Evolutionary conservation across 2,888 invertebrate genomes (phyloP), one percentile per base, ranked within the genome.

Genomic region (Ochropleura leucogaster): DNA sequence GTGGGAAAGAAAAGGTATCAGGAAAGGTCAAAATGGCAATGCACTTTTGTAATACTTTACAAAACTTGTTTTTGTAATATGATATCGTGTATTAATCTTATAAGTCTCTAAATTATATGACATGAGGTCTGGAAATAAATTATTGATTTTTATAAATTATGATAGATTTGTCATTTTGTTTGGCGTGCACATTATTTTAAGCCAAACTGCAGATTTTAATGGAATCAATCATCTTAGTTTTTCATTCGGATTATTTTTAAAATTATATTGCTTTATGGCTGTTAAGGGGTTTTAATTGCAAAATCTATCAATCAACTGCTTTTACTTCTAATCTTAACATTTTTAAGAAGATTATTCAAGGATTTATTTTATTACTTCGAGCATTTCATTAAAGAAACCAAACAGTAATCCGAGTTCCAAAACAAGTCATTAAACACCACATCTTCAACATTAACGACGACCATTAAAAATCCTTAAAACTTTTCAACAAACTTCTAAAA

Each of bases 1-100:
- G 51, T 60, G 65, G 53, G 49, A 65, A 79, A 55, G 85, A 89
- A 91, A 89, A 86, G 85, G 85, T 16, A 51, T 60, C 57, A 14
- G 40, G 57, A 69, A 75, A 82, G 73, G 74, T 82, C 68, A 66
- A 82, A 75, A 71, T 62, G 73, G 70, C 79, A 83, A 83, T 72
- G 87, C 81, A 84, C 85, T 75, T 75, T 82, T 72, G 46, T 72
- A 40, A 66, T 77, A 69, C 68, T 80, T 72, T 53, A 83, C 18
- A 46, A 83, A 85, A 81, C 81, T 9, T 49, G 83, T 85, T 85
- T 75, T 44, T 62, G 63, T 72, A 81, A 84, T 79, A 63, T 64
- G 20, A 63, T 73, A 63, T 65, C 16, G 20, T 64, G 53, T 70
- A 66, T 74, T 77, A 72, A 79, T 85, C 79, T 75, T 77, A 75